Evolutionary conservation across 2,888 invertebrate genomes (phyloP), one percentile per base, ranked within the genome.

Genomic region (Baronia brevicornis): DNA sequence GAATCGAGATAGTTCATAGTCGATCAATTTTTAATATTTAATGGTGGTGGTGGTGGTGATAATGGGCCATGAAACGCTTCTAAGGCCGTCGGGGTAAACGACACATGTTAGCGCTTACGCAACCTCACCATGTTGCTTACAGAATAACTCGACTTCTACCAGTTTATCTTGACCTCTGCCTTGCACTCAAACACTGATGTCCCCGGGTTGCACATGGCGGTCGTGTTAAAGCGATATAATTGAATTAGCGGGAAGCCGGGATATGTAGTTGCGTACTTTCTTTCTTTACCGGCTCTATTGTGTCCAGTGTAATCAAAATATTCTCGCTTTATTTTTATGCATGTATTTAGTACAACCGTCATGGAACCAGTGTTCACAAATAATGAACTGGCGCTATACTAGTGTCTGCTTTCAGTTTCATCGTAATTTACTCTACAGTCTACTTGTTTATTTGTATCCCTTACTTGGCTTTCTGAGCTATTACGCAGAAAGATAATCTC

Each of bases 31-130:
- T 14, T 36, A 38, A 38, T 40, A 31, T 34, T 42, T 46, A 51
- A 44, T 53, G 43, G 48, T 46, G 48, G 50, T 50, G 50, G 46
- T 48, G 43, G 46, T 47, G 51, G 38, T 49, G 60, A 52, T 55
- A 49, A 49, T 51, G 54, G 48, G 46, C 51, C 48, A 53, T 51
- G 51, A 60, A 65, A 63, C 62, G 61, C 67, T 62, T 56, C 54
- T 60, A 74, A 77, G 75, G 77, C 75, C 66, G 72, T 53, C 55
- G 67, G 68, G 79, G 80, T 79, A 77, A 80, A 79, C 54, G 80
- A 80, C 79, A 72, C 64, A 52, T 35, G 30, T 33, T n/a, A 46
- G 46, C 54, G 57, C 67, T 78, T 75, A 74, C 72, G 70, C 75
- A 79, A 65, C 61, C 35, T 44, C 25, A 38, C 41, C 46, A 51